Evolutionary conservation across 2,113 vertebrate species (phyloP), one percentile per base, ranked within the genome.

Genomic region (Thalassarche chlororhynchos): DNA sequence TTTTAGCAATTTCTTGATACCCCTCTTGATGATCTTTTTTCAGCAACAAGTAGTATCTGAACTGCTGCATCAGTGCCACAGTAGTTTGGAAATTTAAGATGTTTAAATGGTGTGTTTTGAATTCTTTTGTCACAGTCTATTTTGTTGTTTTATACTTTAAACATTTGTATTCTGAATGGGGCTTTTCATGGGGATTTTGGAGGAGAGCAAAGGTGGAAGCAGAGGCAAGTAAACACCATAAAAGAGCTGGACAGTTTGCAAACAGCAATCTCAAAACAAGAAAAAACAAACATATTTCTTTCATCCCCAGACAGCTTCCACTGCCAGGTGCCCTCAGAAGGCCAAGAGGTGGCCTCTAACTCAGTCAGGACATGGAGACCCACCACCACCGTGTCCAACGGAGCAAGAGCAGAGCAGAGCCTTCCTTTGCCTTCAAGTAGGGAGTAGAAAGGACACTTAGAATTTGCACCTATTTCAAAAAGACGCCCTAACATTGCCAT

Each of bases 341-440:
- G 34, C 15, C 25, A 78, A 47, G 44, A 69, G 14, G 31, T 17
- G 14, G 8, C 32, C 25, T 64, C 31, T 55, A 49, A 64, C 19
- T 44, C 31, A 28, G 8, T 14, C 51, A 60, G 2, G 5, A n/a
- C 51, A 38, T 5, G 9, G 55, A 42, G 58, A 69, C 40, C 15
- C 14, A 55, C 15, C 72, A 52, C 10, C 9, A 72, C 8, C 1
- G 0, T 0, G 65, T 29, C 32, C 26, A 52, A 46, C 1, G 14
- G 36, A 83, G 17, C 18, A 34, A 32, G 5, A 40, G 12, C 0
- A 2, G 40, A 54, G n/a, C 26, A 71, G 14, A 46, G 16, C 38
- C 11, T 24, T 49, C 31, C 14, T 44, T 49, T 82, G 55, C 32
- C 52, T 86, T 84, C 61, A 31, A 18, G 21, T 2, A 47, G 15